Evolutionary conservation across 2,797 vertebrate genomes (phyloP), one percentile per base, ranked within the genome.

Genomic region (Cossypha polioptera): DNA sequence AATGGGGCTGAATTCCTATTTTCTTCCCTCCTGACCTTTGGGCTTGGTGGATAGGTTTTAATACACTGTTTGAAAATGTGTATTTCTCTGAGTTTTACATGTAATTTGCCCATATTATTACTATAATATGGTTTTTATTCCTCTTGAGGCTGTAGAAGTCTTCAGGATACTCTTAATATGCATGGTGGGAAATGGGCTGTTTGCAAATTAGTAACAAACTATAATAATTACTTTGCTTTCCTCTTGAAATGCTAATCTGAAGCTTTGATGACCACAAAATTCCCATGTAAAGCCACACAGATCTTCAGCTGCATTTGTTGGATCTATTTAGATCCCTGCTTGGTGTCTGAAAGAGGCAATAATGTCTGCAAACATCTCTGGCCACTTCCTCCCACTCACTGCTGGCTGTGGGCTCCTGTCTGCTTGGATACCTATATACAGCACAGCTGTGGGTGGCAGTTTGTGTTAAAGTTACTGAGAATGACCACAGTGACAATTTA

Each of bases 361-460:
- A 47, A 75, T 78, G 80, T 61, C 76, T 82, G 33, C 7, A 28
- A 88, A 33, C 78, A 77, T 43, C 92, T 89, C 91, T 68, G 81
- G 88, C 89, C 69, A n/a, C 69, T 95, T 91, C 94, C 93, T 95
- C 94, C 93, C 90, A 86, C 90, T 51, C 16, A 0, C 10, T 61
- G 68, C 93, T 68, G 21, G 3, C 7, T 88, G 90, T 82, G 87
- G 88, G 91, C 72, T 86, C 24, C 61, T 88, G 95, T 94, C 91
- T 96, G 81, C 75, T 61, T 58, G 79, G 42, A 29, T 59, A 19
- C 81, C 94, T 96, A 96, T 92, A 92, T 95, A 78, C 76, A 84
- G 95, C 90, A 48, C 50, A 65, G n/a, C 79, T 78, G 95, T 91
- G 92, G 95, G 94, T 94, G 95, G 78, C 57, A 77, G 58, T 66